phyloP scores from a whole-genome alignment of 2,888 invertebrate species.

The Dasypolia templi region DNA sequence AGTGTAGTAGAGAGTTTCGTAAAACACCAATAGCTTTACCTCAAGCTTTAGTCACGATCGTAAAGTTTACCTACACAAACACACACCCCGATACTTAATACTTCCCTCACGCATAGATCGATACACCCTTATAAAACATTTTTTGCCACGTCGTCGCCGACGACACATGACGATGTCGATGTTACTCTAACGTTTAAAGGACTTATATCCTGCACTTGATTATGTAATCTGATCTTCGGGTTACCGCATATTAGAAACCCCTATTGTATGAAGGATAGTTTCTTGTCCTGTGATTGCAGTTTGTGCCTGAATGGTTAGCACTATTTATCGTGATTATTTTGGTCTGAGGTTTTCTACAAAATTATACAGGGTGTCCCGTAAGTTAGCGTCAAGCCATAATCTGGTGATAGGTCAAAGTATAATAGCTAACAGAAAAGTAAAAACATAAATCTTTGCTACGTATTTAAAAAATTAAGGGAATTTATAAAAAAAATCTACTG shows the following conservation, averaged over 20 bases:
- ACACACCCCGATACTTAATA: background rate
- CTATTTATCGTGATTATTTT: background rate
- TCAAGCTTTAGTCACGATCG: background rate
- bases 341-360: background rate
- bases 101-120: conserved; percentile 8
- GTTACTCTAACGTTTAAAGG: conserved; percentile 1
- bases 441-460: no score
- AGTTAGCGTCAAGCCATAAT: no score
- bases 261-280: background rate
- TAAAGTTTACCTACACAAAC: conserved; percentile 2
- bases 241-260: conserved; percentile 1
- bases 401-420: background rate
- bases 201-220: background rate
- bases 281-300: background rate
- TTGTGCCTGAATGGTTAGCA: background rate
- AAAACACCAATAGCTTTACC: background rate
- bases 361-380: no score
- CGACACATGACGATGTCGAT: background rate
- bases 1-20: background rate
- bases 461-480: no score
- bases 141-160: conserved; percentile 8
- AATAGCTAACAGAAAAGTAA: no score
- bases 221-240: conserved; percentile 2
- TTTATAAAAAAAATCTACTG: no score
- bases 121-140: conserved; percentile 9